A percentile compares a stretch with the other conserved stretches of the same genome.
Conservation (phyloP, 2,113 vertebrate species). For the Macquaria australasica region DNA sequence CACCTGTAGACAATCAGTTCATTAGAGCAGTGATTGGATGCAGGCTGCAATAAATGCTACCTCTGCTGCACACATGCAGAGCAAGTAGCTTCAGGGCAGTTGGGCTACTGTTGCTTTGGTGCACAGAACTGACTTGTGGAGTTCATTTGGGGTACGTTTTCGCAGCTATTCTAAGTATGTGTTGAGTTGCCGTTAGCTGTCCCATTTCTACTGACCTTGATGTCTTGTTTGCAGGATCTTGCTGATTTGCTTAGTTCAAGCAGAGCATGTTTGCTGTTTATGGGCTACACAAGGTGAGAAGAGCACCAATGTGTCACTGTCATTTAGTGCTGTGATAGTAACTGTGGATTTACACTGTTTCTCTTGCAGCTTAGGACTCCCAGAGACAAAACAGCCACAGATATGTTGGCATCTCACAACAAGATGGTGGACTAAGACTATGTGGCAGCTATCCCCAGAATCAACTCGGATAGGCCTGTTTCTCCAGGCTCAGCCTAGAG, state of each 20-base stretch:
- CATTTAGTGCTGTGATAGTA: not conserved
- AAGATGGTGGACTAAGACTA: not conserved
- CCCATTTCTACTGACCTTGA: not conserved
- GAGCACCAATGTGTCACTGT: too few relatives aligned
- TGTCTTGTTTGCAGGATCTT: conserved; percentile 46
- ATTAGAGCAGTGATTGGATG: conserved; percentile 48
- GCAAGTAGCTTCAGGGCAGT: not conserved
- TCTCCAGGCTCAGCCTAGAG: conserved; percentile 2
- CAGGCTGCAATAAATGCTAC: conserved; percentile 35
- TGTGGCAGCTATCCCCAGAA: conserved; percentile 51
- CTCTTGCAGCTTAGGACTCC: conserved; percentile 27
- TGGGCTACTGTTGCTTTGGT: not conserved
- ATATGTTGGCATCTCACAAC: conserved; percentile 56
- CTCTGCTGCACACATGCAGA: not conserved
- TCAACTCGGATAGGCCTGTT: conserved; percentile 61
- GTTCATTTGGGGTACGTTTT: conserved; percentile 70
- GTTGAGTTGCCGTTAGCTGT: not conserved
- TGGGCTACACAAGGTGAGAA: conserved; percentile 56
- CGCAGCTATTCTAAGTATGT: not conserved
- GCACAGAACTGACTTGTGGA: conserved; percentile 66
- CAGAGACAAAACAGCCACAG: not conserved
- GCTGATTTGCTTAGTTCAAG: conserved; percentile 62
- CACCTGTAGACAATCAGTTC: conserved; percentile 67
- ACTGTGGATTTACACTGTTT: not conserved
- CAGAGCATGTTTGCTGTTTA: conserved; percentile 61